Evolutionary conservation across 30 jellyfish, hydroid and myxozoan genomes (phyloP), one percentile per base, ranked within the genome.

Genomic region (Aurelia aurita): DNA sequence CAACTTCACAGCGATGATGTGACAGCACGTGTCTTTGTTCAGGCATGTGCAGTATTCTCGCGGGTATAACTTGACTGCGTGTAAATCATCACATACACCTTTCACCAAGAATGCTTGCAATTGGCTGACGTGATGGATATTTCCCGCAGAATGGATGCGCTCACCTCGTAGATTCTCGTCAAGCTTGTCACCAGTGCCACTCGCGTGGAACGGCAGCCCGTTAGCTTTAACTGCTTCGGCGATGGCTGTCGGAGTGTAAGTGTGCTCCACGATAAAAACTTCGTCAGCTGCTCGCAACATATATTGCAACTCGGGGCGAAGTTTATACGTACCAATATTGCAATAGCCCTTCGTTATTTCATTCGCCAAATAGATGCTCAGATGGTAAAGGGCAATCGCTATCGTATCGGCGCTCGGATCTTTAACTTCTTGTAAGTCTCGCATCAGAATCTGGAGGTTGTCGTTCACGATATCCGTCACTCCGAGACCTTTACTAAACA

Each of bases 31-130:
- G 26, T 88, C 97, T 23, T 77, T 82, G 25, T 65, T 58, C 54
- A 87, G 87, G 53, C 98, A 93, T 28, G 98, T 79, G 84, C 98
- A 93, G 47, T 95, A 93, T 74, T 93, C 96, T 35, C 92, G 95
- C 44, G 98, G 98, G 66, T 80, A 93, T 47, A 93, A 60, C 58
- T 81, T 90, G 61, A 93, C 98, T 12, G 96, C 98, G 47, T 93
- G 98, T 23, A 93, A 65, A 62, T 92, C 88, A 46, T 91, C 86
- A 49, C 80, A 61, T 15, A 92, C 68, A 74, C 98, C 94, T 84
- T 71, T 86, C 69, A 92, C 98, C 26, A 92, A 66, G 59, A 92
- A 92, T 9, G 98, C 94, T 58, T 92, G 95, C 85, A 84, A 59
- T 2, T 76, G 96, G 62, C 89, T 86, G 82, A 88, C 85, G 69